Conservation (phyloP, 2,888 invertebrate genomes). For the Teleogryllus oceanicus region DNA sequence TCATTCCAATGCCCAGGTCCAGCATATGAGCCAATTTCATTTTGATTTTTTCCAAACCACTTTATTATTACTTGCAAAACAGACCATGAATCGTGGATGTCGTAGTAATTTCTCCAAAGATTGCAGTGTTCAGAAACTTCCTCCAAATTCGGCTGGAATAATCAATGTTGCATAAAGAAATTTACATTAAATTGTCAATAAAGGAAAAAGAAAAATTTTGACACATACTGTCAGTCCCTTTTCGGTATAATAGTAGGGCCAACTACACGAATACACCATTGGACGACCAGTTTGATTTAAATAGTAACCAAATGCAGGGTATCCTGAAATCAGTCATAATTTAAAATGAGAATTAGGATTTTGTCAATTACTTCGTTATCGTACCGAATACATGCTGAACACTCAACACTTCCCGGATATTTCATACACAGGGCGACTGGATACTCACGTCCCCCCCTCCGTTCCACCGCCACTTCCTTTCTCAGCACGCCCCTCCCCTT, state of each 20-base stretch:
- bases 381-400: too few species aligned
- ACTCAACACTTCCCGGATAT: too few species aligned
- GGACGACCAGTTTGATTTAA: conserved; percentile 71
- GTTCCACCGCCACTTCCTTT: too few species aligned
- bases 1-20: conserved; percentile 73
- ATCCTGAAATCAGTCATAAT: conserved; percentile 53
- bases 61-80: conserved; percentile 57
- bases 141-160: neutral
- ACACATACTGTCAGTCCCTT: conserved; percentile 52
- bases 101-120: conserved; percentile 66
- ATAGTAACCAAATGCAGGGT: conserved; percentile 64
- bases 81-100: conserved; percentile 64
- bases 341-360: too few species aligned
- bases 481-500: too few species aligned
- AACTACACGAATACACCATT: conserved; percentile 79
- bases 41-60: conserved; percentile 63
- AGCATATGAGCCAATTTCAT: conserved; percentile 55
- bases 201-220: too few species aligned
- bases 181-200: neutral
- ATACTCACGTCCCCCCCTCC: too few species aligned
- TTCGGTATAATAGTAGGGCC: conserved; percentile 74
- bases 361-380: too few species aligned
- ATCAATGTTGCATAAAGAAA: neutral
- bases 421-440: too few species aligned
- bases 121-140: conserved; percentile 51